Base-by-base conservation (phyloP, 2,113 vertebrate genomes). In the Ornithorhynchus anatinus region DNA sequence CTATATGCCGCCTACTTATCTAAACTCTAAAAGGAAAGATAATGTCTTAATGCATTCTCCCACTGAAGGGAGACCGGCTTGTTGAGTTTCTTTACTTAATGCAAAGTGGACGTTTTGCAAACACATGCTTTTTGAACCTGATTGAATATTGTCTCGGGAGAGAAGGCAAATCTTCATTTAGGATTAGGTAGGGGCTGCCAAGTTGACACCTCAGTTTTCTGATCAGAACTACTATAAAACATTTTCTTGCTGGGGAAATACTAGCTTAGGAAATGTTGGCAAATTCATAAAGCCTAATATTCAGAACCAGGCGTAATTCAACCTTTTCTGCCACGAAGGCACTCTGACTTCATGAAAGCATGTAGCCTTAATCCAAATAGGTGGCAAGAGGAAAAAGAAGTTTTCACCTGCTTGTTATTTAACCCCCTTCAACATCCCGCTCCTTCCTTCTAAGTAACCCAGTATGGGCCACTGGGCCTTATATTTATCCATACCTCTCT, bases 71-170 rank as follows among this genome's bases (percentile, higher is more conserved):
- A 23, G 66, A 71, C 58, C 69, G 53, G 22, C 36, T 37, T 59
- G 19, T 81, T 57, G 51, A 36, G 52, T 48, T 64, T 70, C 73
- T 84, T 75, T 62, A 19, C 50, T 27, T 67, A 61, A 79, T 5
- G 20, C 72, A 22, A 47, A 62, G 47, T 69, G 45, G 19, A 29
- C 7, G 2, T 64, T 79, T 45, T 40, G 1, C 50, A 79, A 29
- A 38, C 60, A 51, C 62, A 38, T 25, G 3, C 48, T 60, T 70
- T 47, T 25, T 11, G 1, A 16, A 3, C 7, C 3, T 58, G 66
- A 71, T 16, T 27, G 51, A 67, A 69, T 52, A 42, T 62, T 58
- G 81, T 44, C 59, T 69, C 58, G 51, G 51, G 57, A 48, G 54
- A 68, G 52, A 56, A 80, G 73, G 77, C 31, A 1, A 1, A 16